Percentiles rank a stretch among this genome's conserved stretches.
Evolutionary conservation across 2,113 vertebrate species (phyloP).

Genomic region (Rhinogobius similis): DNA sequence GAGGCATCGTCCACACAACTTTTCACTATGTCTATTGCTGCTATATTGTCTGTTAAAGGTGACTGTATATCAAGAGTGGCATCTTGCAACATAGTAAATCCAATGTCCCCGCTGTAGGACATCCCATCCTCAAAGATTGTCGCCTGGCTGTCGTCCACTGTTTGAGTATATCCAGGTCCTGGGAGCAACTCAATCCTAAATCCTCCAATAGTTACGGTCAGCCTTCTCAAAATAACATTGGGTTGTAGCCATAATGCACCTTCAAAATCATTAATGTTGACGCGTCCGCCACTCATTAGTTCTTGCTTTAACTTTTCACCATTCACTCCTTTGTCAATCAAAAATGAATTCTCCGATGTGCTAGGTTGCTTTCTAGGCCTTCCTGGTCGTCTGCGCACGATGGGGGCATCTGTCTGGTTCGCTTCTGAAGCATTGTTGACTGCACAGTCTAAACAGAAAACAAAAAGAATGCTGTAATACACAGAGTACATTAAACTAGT

Average conservation of each 20-base stretch:
- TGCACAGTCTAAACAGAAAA: conserved; percentile 57
- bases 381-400: conserved; percentile 71
- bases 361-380: conserved; percentile 70
- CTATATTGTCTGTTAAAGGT: conserved; percentile 56
- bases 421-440: conserved; percentile 39
- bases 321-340: conserved; percentile 67
- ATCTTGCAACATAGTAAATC: conserved; percentile 45
- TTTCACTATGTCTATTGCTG: conserved; percentile 48
- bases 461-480: conserved; percentile 10
- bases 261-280: conserved; percentile 63
- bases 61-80: conserved; percentile 44
- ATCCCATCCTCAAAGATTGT: conserved; percentile 44
- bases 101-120: conserved; percentile 43
- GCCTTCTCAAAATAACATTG: conserved; percentile 70
- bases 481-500: not conserved
- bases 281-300: conserved; percentile 61
- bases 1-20: conserved; percentile 52
- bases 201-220: conserved; percentile 80
- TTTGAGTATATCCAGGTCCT: conserved; percentile 71
- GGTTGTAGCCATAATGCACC: conserved; percentile 71
- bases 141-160: conserved; percentile 33
- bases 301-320: conserved; percentile 74
- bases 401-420: conserved; percentile 64
- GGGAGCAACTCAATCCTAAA: conserved; percentile 80
- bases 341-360: conserved; percentile 66